Evolutionary conservation across 2,797 vertebrate species (phyloP).

Genomic region (Myripristis jacobus): DNA sequence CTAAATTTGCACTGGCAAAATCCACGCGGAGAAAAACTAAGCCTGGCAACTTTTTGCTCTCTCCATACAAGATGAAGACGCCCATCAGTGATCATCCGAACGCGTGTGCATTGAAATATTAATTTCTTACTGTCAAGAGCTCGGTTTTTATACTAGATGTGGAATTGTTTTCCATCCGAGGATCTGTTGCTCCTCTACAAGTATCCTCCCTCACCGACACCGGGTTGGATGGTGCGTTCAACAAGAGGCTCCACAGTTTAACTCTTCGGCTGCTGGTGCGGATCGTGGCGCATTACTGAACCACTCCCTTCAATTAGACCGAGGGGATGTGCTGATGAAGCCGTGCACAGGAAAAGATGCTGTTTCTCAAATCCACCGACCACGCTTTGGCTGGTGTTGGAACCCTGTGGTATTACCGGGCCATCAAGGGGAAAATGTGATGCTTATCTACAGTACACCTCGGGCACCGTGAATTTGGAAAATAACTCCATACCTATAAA

Average conservation of each 20-base stretch:
- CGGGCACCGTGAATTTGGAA: neutral
- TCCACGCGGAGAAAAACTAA: slow-evolving; percentile 34
- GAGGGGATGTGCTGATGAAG: slow-evolving; percentile 18
- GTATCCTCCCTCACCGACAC: slow-evolving; percentile 74
- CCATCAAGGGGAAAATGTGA: neutral
- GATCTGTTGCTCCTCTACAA: slow-evolving; percentile 80
- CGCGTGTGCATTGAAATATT: neutral
- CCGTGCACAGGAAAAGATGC: neutral
- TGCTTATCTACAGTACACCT: neutral
- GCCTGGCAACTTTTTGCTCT: slow-evolving; percentile 59
- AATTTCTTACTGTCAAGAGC: slow-evolving; percentile 1
- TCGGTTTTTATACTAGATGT: slow-evolving; percentile 54
- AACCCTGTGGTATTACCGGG: too few relatives aligned
- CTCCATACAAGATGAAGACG: slow-evolving; percentile 4
- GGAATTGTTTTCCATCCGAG: slow-evolving; percentile 67
- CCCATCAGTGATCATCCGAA: slow-evolving; percentile 27
- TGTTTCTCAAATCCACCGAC: neutral
- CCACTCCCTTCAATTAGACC: slow-evolving; percentile 68
- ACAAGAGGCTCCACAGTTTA: slow-evolving; percentile 72
- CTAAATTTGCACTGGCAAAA: slow-evolving; percentile 32
- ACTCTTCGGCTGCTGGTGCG: slow-evolving; percentile 70
- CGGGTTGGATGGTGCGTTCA: slow-evolving; percentile 72
- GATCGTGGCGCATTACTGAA: slow-evolving; percentile 53
- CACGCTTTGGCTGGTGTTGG: neutral
- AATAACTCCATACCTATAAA: neutral